These are phyloP conservation scores for Phortica okadai DNA, from an alignment of 2,888 invertebrate genomes.

Conservation along the genomic window DNA sequence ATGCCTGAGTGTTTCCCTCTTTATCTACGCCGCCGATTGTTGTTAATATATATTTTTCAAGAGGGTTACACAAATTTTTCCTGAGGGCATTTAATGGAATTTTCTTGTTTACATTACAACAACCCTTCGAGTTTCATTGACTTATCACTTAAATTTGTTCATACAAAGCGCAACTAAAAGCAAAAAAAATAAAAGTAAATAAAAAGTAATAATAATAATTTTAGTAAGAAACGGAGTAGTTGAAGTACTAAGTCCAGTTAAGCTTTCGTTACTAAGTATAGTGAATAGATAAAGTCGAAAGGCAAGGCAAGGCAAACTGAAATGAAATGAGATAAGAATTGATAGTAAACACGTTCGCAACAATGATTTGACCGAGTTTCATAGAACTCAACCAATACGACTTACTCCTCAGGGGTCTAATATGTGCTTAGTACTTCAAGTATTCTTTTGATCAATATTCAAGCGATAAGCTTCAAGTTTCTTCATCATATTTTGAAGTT, in stretches of 20 bases:
- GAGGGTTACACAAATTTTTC: no score
- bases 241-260: not conserved
- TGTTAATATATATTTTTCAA: no score
- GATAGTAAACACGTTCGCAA: not conserved
- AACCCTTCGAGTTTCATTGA: no score
- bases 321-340: not conserved
- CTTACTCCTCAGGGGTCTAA: not conserved
- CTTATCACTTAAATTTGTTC: no score
- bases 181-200: not conserved
- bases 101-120: no score
- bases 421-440: not conserved
- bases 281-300: not conserved
- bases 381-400: not conserved
- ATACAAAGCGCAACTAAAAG: no score
- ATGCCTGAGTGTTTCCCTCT: no score
- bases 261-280: not conserved
- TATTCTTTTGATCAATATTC: not conserved
- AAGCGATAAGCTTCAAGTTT: no score
- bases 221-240: not conserved
- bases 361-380: not conserved
- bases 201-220: not conserved
- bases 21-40: no score
- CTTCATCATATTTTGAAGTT: no score
- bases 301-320: no score
- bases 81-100: no score